phyloP scores from a whole-genome alignment of 2,888 invertebrate genomes.

The Drosophila colorata region DNA sequence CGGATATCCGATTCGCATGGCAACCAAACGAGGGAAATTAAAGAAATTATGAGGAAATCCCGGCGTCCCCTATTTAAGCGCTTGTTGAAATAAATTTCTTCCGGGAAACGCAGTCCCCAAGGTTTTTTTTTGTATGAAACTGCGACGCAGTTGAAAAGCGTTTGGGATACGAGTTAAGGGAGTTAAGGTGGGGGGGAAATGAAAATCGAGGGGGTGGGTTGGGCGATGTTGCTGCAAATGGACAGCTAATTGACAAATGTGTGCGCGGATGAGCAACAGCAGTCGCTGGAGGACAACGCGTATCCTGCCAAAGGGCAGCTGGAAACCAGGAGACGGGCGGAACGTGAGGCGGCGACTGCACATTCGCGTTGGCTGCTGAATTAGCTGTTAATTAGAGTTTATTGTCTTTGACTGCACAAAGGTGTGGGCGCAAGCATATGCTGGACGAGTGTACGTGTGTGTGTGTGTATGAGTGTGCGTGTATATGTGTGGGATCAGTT shows the following conservation, averaged over 20 bases:
- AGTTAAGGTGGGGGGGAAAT: constrained; percentile 1
- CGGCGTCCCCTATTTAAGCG: neutral
- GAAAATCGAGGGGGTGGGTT: too few relatives aligned
- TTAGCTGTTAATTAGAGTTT: constrained; percentile 73
- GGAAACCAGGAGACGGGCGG: constrained; percentile 51
- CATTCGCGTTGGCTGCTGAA: constrained; percentile 46
- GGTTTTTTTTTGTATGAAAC: constrained; percentile 18
- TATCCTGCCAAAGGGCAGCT: constrained; percentile 19
- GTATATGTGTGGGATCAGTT: constrained; percentile 17
- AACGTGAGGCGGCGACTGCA: constrained; percentile 11
- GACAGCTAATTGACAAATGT: constrained; percentile 73
- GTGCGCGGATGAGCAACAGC: constrained; percentile 26
- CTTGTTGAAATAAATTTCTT: constrained; percentile 8
- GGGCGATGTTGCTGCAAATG: constrained; percentile 38
- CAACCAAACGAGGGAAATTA: neutral
- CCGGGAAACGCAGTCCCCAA: constrained; percentile 15
- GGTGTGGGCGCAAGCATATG: constrained; percentile 15
- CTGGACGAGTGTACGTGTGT: neutral
- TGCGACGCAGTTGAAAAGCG: constrained; percentile 44
- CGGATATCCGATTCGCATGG: neutral
- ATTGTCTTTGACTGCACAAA: constrained; percentile 56
- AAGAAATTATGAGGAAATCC: constrained; percentile 11
- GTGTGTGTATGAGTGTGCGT: constrained; percentile 7
- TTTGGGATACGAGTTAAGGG: constrained; percentile 21
- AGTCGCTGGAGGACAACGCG: neutral